phyloP scores from a whole-genome alignment of 2,888 invertebrate genomes.

The Pimpla rufipes region DNA sequence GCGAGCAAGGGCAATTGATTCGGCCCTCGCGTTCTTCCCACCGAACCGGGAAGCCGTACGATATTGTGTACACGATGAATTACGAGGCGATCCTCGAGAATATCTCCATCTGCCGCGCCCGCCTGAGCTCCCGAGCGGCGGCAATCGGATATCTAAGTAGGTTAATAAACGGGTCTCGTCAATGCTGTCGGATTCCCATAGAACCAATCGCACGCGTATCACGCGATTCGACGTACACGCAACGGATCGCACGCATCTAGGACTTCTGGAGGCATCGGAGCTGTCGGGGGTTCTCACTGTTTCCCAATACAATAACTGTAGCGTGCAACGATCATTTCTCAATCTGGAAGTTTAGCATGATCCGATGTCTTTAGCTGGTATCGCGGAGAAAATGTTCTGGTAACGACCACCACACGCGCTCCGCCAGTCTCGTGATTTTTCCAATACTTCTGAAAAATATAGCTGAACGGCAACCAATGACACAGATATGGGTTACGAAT shows the following conservation, averaged over 20 bases:
- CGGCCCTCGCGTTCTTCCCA: neutral
- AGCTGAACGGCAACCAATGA: no score
- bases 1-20: slow-evolving; percentile 26
- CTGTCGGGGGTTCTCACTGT: slow-evolving; percentile 7
- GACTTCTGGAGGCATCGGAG: slow-evolving; percentile 46
- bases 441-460: no score
- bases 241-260: slow-evolving; percentile 76
- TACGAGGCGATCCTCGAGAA: slow-evolving; percentile 70
- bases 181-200: slow-evolving; percentile 81
- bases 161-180: slow-evolving; percentile 82
- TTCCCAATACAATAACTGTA: slow-evolving; percentile 7
- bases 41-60: slow-evolving; percentile 54
- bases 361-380: neutral
- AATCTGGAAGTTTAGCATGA: neutral
- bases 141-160: slow-evolving; percentile 80
- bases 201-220: slow-evolving; percentile 80
- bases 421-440: no score
- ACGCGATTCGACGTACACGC: slow-evolving; percentile 78
- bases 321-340: neutral
- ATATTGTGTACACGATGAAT: slow-evolving; percentile 70
- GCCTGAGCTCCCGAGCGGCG: slow-evolving; percentile 61
- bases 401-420: no score
- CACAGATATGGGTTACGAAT: no score
- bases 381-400: no score
- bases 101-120: slow-evolving; percentile 77